A percentile compares a stretch with the other conserved stretches of the same genome.
Evolutionary conservation across 1,140 invertebrate species (phyloP).

Genomic region (Thaumetopoea pityocampa): DNA sequence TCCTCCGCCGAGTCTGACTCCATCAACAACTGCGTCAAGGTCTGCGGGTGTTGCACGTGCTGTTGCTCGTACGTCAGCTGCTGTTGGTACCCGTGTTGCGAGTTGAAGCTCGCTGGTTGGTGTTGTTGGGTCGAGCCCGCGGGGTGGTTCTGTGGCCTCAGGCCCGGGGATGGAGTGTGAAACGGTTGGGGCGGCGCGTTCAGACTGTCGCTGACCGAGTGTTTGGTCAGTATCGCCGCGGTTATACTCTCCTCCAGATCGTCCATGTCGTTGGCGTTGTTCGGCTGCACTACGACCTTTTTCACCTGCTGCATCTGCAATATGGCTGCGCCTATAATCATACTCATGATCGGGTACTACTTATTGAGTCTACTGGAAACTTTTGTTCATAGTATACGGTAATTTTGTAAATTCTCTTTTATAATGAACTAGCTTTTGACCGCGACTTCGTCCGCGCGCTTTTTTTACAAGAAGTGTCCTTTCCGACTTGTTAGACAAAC

Average conservation of each 20-base stretch:
- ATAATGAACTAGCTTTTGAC: no score
- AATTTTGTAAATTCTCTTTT: no score
- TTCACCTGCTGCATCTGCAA: slow-evolving; percentile 45
- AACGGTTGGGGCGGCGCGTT: slow-evolving; percentile 41
- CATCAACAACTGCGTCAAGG: slow-evolving; percentile 48
- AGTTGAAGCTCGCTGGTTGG: slow-evolving; percentile 40
- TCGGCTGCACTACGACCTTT: slow-evolving; percentile 60
- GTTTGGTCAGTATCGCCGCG: slow-evolving; percentile 65
- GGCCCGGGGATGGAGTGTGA: slow-evolving; percentile 36
- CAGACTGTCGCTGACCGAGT: slow-evolving; percentile 42
- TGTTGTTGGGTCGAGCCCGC: slow-evolving; percentile 26
- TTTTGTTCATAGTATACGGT: no score
- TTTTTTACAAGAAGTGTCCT: no score
- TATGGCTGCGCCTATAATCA: no score
- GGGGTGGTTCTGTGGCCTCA: slow-evolving; percentile 41
- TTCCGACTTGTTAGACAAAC: no score
- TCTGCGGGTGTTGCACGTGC: slow-evolving; percentile 38
- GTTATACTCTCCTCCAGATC: slow-evolving; percentile 73
- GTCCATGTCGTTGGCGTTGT: slow-evolving; percentile 66
- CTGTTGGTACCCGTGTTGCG: slow-evolving; percentile 42
- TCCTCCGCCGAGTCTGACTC: slow-evolving; percentile 55
- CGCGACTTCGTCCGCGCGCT: no score
- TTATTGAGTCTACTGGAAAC: no score
- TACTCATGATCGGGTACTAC: no score
- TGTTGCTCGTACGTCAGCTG: slow-evolving; percentile 37